phyloP scores from a whole-genome alignment of 2,888 invertebrate species.

The Clostera curtula region DNA sequence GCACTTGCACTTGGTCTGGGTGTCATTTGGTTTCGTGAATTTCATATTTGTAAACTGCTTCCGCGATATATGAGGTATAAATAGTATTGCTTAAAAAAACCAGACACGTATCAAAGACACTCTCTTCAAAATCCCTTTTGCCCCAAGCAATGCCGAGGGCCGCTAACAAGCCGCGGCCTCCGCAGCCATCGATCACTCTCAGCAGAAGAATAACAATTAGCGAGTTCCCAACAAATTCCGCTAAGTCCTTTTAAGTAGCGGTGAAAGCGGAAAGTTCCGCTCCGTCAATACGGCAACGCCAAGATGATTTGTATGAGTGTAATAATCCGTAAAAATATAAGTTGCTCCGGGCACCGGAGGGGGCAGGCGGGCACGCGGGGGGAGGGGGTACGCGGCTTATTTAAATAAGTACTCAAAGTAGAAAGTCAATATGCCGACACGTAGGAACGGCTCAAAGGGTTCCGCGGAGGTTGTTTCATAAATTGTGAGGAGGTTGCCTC shows the following conservation, averaged over 20 bases:
- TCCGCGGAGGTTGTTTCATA: too few relatives aligned
- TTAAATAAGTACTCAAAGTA: neutral
- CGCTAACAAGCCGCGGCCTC: neutral
- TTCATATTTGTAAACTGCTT: too few relatives aligned
- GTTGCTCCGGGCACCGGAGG: neutral
- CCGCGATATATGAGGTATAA: too few relatives aligned
- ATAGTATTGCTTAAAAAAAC: too few relatives aligned
- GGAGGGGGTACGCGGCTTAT: neutral
- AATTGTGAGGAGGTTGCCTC: too few relatives aligned
- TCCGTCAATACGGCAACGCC: constrained; percentile 1
- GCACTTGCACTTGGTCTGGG: too few relatives aligned
- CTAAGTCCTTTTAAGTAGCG: neutral
- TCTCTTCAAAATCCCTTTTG: too few relatives aligned
- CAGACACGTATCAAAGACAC: too few relatives aligned
- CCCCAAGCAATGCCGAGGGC: too few relatives aligned
- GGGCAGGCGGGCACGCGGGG: neutral
- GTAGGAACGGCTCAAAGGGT: too few relatives aligned
- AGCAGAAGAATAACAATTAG: neutral
- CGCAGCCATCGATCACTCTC: neutral
- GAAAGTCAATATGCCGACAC: too few relatives aligned
- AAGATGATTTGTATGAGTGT: constrained; percentile 2
- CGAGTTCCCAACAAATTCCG: neutral
- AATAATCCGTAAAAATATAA: constrained; percentile 3
- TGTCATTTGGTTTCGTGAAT: too few relatives aligned
- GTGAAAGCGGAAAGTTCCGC: neutral